Evolutionary conservation across 1,140 invertebrate genomes (phyloP).

Genomic region (Thaumetopoea pityocampa): DNA sequence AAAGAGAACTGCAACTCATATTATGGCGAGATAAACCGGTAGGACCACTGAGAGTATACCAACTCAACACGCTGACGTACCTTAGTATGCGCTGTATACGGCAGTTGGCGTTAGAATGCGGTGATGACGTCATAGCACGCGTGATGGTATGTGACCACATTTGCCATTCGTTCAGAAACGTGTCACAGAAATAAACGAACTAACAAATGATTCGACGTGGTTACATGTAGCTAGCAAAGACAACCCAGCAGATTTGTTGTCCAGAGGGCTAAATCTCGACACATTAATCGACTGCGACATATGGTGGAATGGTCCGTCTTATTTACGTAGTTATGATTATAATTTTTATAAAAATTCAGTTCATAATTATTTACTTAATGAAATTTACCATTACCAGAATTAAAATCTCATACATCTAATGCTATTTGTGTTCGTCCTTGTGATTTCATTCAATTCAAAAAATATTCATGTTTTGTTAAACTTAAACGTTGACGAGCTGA

Average conservation of each 20-base stretch:
- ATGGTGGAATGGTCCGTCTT: not conserved
- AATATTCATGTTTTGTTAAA: constrained; percentile 21
- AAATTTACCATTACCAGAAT: constrained; percentile 15
- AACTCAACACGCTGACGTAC: constrained; percentile 11
- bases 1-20: constrained; percentile 36
- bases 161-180: constrained; percentile 14
- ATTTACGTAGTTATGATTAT: constrained; percentile 1
- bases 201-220: constrained; percentile 16
- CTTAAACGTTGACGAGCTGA: constrained; percentile 14
- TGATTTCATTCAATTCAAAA: constrained; percentile 15
- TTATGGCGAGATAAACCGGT: constrained; percentile 28
- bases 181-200: constrained; percentile 12
- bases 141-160: constrained; percentile 16
- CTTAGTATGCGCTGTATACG: constrained; percentile 9
- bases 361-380: not conserved
- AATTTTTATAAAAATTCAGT: no score
- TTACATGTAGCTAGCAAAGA: constrained; percentile 22
- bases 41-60: constrained; percentile 8
- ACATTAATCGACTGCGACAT: not conserved
- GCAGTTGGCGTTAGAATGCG: constrained; percentile 6
- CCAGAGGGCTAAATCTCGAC: not conserved
- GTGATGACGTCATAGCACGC: not conserved
- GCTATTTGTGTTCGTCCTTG: constrained; percentile 1
- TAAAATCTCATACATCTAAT: constrained; percentile 1
- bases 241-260: constrained; percentile 8